Evolutionary conservation across 2,113 vertebrate species (phyloP), one percentile per base, ranked within the genome.

Genomic region (Crocuta crocuta): DNA sequence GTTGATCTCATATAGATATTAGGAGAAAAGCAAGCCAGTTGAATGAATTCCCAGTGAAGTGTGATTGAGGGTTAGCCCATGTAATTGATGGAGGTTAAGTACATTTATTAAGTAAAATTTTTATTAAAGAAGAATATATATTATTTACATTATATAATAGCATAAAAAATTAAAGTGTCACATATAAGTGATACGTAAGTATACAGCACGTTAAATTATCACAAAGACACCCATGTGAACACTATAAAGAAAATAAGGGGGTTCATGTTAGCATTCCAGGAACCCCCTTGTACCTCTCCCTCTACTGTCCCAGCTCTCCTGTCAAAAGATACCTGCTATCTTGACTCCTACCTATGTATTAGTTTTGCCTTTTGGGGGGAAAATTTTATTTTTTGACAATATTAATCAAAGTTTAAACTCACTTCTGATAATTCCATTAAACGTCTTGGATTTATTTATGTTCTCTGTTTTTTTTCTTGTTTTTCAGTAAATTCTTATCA

Each of bases 341-440:
- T 48, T 84, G 53, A 83, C 15, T 39, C 83, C 2, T 24, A 82
- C 83, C 3, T 61, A 2, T 76, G 81, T 31, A 35, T 35, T 55
- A 33, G 3, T 53, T 91, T 76, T 94, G 4, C 10, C 50, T 58
- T 87, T 71, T 78, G 11, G 1, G 83, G 43, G 33, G 19, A 16
- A 53, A 68, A 58, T 83, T 91, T 83, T 50, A 50, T 68, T 65
- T 95, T 70, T 76, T 89, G 8, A 79, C 17, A 28, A 21, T 63
- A 89, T 89, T 53, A 83, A 89, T 92, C 9, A 33, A 6, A 95
- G 24, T 35, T 96, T 45, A 92, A 83, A 89, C 5, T 89, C 19
- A 94, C 16, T n/a, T 91, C 31, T 89, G 70, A 79, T 83, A 84
- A 63, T 80, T 76, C 23, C 0, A 89, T 2, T 79, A 58, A 31